Evolutionary conservation across 2,113 vertebrate species (phyloP).

Genomic region (Sphyrna mokarran): DNA sequence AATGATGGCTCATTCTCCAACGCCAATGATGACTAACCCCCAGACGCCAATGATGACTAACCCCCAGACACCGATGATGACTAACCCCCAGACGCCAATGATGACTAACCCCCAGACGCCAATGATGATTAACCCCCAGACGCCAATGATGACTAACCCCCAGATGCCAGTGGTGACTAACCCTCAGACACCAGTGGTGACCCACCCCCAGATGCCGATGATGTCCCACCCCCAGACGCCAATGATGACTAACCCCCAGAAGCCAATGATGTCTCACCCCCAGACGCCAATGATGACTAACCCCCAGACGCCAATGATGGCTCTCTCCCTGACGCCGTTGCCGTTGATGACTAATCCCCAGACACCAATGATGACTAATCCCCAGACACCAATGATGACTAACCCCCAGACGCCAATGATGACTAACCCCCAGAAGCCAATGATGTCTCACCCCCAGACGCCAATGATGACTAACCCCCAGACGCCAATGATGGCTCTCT

Average conservation of each 20-base stretch:
- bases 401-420: constrained; percentile 37
- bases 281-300: constrained; percentile 10
- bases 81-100: constrained; percentile 37
- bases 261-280: constrained; percentile 28
- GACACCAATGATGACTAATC: not conserved
- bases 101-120: constrained; percentile 14
- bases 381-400: constrained; percentile 37
- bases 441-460: not conserved
- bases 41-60: constrained; percentile 36
- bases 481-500: not conserved
- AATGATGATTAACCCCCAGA: not conserved
- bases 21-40: constrained; percentile 38
- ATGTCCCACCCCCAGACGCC: constrained; percentile 43
- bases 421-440: not conserved
- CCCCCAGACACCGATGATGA: constrained; percentile 44
- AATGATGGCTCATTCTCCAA: not conserved
- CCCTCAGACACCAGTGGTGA: constrained; percentile 37
- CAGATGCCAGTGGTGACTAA: constrained; percentile 36
- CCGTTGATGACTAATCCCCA: constrained; percentile 19
- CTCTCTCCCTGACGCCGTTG: accelerated
- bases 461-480: not conserved
- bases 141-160: not conserved
- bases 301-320: not conserved
- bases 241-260: not conserved
- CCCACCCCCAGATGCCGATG: constrained; percentile 41